These are phyloP conservation scores for Chalcosyrphus nemorum DNA, from an alignment of 2,888 invertebrate species.

Conservation along the genomic window DNA sequence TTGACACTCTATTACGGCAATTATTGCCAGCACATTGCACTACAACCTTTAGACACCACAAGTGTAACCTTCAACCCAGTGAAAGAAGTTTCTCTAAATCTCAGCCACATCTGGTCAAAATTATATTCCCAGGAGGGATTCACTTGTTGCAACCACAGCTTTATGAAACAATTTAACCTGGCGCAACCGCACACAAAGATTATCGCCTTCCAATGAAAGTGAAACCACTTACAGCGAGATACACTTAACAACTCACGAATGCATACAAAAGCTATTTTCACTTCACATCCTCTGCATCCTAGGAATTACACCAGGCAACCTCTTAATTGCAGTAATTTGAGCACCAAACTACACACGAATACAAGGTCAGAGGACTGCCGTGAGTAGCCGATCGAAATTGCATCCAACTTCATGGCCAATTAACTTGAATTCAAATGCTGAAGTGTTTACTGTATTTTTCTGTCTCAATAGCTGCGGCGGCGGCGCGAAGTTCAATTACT, in stretches of 20 bases:
- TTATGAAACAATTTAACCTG: neutral
- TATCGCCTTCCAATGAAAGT: conserved; percentile 4
- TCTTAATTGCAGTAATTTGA: conserved; percentile 14
- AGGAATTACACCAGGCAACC: neutral
- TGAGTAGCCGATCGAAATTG: conserved; percentile 31
- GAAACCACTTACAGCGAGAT: neutral
- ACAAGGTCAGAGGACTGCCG: conserved; percentile 49
- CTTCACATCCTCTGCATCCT: conserved; percentile 8
- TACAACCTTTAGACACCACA: neutral
- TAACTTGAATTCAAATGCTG: conserved; percentile 11
- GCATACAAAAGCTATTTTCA: neutral
- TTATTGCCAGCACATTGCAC: too few relatives aligned
- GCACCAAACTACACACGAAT: neutral
- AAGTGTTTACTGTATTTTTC: neutral
- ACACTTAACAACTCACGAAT: neutral
- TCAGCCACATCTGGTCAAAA: neutral
- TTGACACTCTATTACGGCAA: too few relatives aligned
- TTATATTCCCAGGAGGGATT: neutral
- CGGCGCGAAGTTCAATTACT: conserved; percentile 8
- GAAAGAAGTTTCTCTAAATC: neutral
- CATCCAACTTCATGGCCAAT: conserved; percentile 38
- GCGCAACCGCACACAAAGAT: neutral
- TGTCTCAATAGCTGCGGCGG: neutral
- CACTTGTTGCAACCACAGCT: neutral
- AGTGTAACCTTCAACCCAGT: neutral